Conservation (phyloP, 2,888 invertebrate species). For the Julus scanicus region DNA sequence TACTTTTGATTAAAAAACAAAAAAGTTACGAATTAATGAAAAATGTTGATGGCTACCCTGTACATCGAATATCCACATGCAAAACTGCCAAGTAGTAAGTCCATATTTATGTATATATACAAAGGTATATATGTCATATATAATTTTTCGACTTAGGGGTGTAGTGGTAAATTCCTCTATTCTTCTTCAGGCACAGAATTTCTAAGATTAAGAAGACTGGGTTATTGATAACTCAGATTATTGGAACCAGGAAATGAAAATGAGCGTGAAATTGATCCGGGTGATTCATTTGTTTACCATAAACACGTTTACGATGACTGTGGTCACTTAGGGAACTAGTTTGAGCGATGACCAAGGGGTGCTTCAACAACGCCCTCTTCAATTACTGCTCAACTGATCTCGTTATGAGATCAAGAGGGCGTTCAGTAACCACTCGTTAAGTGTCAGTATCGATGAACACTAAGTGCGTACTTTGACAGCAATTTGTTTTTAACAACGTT, state of each 20-base stretch:
- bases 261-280: not conserved
- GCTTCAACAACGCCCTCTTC: not conserved
- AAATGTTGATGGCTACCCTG: too few species aligned
- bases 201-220: not conserved
- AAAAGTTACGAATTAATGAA: too few species aligned
- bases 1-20: too few species aligned
- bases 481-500: not conserved
- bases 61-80: too few species aligned
- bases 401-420: not conserved
- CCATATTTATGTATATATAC: too few species aligned
- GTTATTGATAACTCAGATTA: not conserved
- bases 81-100: too few species aligned
- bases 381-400: conserved; percentile 23
- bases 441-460: conserved; percentile 31
- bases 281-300: not conserved
- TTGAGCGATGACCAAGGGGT: conserved; percentile 9
- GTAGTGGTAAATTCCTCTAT: too few species aligned
- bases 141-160: too few species aligned
- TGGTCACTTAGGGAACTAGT: conserved; percentile 10
- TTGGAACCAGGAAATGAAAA: not conserved
- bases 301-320: not conserved
- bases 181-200: too few species aligned
- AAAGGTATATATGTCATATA: too few species aligned
- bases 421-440: not conserved
- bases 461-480: not conserved